Evolutionary conservation across 2,888 invertebrate species (phyloP).

Genomic region (Dichetophora obliterata): DNA sequence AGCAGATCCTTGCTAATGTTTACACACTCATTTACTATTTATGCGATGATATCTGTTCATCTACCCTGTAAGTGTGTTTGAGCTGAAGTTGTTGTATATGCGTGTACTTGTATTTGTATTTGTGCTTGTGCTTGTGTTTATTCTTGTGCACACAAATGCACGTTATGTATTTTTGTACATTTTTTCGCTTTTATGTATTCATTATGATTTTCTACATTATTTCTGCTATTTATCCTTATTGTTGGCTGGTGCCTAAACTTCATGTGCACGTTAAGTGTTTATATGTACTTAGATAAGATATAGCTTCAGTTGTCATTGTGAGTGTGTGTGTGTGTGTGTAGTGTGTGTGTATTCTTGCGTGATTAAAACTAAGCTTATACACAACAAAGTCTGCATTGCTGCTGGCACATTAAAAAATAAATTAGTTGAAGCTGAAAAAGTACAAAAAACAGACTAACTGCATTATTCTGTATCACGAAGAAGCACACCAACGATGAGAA

Average conservation of each 20-base stretch:
- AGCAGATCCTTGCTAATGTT: constrained; percentile 24
- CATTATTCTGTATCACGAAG: no score
- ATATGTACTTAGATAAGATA: background rate
- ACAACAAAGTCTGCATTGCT: background rate
- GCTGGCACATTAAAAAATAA: constrained; percentile 4
- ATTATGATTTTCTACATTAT: background rate
- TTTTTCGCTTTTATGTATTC: background rate
- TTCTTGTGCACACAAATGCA: background rate
- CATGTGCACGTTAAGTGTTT: background rate
- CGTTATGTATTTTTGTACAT: background rate
- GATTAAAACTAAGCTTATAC: background rate
- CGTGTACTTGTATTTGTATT: background rate
- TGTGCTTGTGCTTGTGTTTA: background rate
- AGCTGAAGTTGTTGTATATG: background rate
- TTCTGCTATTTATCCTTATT: background rate
- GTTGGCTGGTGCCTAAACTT: background rate
- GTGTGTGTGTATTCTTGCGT: background rate
- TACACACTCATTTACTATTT: constrained; percentile 36
- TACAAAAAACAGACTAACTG: background rate
- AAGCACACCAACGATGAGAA: no score
- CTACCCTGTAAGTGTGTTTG: background rate
- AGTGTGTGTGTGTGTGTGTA: background rate
- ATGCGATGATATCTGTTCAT: constrained; percentile 16
- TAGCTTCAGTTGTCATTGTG: background rate
- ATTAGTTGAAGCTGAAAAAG: background rate